Percentiles rank a stretch among this genome's conserved stretches.
These are phyloP conservation scores for Cinara cedri DNA, from an alignment of 2,888 invertebrate species.

Conservation along the genomic window DNA sequence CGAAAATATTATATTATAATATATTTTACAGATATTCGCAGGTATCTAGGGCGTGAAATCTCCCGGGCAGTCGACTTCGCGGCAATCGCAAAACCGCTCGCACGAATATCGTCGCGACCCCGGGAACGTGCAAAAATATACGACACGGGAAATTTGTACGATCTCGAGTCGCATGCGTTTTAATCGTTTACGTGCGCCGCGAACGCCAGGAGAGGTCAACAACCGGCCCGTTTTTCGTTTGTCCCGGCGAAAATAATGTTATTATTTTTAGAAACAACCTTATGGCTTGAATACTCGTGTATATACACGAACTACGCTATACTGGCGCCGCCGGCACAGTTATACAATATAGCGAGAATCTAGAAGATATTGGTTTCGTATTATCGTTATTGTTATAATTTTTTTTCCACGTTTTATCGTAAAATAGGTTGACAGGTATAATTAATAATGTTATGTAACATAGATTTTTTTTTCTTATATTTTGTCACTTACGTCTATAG, in stretches of 20 bases:
- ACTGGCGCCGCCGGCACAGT: too few relatives aligned
- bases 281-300: not conserved
- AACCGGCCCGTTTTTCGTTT: conserved; percentile 36
- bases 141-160: not conserved
- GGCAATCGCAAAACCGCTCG: too few relatives aligned
- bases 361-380: not conserved
- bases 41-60: too few relatives aligned
- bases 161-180: not conserved
- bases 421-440: too few relatives aligned
- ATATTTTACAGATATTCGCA: too few relatives aligned
- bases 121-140: not conserved
- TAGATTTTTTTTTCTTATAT: too few relatives aligned
- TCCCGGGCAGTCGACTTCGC: too few relatives aligned
- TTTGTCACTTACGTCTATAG: too few relatives aligned
- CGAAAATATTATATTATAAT: too few relatives aligned
- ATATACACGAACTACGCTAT: not conserved
- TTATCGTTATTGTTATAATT: not conserved
- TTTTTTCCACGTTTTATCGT: not conserved
- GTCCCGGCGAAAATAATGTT: conserved; percentile 38
- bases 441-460: too few relatives aligned
- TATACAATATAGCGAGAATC: not conserved
- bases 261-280: conserved; percentile 40
- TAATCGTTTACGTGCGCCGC: not conserved
- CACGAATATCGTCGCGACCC: too few relatives aligned
- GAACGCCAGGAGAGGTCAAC: conserved; percentile 9